phyloP scores from a whole-genome alignment of 2,797 vertebrate species.

The Cirrhinus molitorella region DNA sequence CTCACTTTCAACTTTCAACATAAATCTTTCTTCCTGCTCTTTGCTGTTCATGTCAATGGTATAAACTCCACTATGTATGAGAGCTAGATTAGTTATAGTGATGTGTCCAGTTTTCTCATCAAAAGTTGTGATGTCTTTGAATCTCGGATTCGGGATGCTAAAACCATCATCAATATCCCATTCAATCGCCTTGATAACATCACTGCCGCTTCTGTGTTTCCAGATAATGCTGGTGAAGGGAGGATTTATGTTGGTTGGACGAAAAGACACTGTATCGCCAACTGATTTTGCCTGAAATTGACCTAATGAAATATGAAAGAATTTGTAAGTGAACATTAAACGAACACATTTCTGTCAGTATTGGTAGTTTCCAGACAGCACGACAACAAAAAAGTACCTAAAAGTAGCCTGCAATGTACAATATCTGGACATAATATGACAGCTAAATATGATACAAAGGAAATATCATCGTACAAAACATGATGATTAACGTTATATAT shows the following conservation, averaged over 20 bases:
- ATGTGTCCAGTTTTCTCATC: neutral
- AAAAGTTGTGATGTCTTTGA: rapidly evolving
- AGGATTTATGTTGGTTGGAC: rapidly evolving
- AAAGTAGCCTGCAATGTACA: too few relatives aligned
- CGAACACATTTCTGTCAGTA: neutral
- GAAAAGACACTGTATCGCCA: neutral
- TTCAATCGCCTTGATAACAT: rapidly evolving
- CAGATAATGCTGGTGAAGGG: neutral
- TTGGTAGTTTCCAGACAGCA: too few relatives aligned
- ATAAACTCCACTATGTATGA: neutral
- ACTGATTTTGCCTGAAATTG: rapidly evolving
- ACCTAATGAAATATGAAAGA: neutral
- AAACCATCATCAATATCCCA: rapidly evolving
- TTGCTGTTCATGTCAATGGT: neutral
- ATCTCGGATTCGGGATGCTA: rapidly evolving
- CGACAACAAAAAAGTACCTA: too few relatives aligned
- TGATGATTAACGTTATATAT: too few relatives aligned
- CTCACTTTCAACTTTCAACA: neutral
- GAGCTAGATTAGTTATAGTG: rapidly evolving
- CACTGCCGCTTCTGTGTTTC: rapidly evolving
- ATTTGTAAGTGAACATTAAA: neutral
- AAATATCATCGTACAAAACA: too few relatives aligned
- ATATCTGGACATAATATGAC: too few relatives aligned
- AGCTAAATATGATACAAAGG: too few relatives aligned
- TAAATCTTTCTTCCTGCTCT: neutral